Evolutionary conservation across 2,888 invertebrate genomes (phyloP), one percentile per base, ranked within the genome.

Genomic region (Diarsia rubi): DNA sequence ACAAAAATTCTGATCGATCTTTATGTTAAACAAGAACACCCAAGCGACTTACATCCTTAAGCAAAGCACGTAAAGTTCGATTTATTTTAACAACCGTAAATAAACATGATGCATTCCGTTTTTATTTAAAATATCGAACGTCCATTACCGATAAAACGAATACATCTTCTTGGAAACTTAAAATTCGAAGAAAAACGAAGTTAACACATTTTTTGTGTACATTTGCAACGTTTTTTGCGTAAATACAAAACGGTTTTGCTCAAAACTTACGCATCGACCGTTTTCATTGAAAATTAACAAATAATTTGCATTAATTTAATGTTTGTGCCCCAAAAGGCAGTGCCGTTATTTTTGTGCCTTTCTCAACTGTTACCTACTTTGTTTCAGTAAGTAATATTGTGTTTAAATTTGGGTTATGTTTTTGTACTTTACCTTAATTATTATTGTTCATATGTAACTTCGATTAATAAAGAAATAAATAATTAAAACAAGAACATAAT

Each of bases 271-370:
- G 31, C 54, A 44, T 71, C 31, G 74, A 71, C 45, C 66, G 79
- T 64, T 68, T 78, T 79, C 68, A 82, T 82, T 82, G 82, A 86
- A 84, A 86, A 82, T 85, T 86, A 85, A 82, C 86, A 74, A 74
- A 76, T 82, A 73, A 84, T 86, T 85, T 86, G 82, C 84, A 85
- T 84, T 76, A 75, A 85, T 73, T 86, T 84, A 42, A 85, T 79
- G 78, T 77, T 67, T 44, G 24, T 75, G 69, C 72, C 73, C 67
- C 67, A 77, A 72, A 63, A 66, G n/a, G 27, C 45, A 21, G 0
- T 67, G 47, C 70, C 73, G 68, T 82, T 78, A 82, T 54, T 73
- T 70, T 24, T 12, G 42, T 44, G 37, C 54, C 44, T 81, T 70
- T 68, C 45, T 19, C 12, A 45, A 60, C 24, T 49, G 42, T n/a